Conservation (phyloP, 2,113 vertebrate species). For the Eclectus roratus region DNA sequence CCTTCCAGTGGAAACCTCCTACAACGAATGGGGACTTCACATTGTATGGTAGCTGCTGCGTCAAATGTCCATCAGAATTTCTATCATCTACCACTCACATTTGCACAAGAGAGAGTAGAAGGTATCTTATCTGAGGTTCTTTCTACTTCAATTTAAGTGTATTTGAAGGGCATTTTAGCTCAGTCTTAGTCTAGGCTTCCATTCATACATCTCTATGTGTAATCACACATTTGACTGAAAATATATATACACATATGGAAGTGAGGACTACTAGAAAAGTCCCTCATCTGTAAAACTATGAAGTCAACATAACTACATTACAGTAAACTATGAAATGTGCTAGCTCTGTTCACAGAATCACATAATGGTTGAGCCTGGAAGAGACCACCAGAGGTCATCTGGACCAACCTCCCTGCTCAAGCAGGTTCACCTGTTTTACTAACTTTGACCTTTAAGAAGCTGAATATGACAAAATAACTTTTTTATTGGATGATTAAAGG, state of each 20-base stretch:
- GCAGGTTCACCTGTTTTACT: background rate
- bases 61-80: background rate
- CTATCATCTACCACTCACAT: background rate
- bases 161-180: background rate
- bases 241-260: background rate
- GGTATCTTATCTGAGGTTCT: background rate
- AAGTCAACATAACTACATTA: background rate
- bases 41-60: background rate
- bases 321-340: background rate
- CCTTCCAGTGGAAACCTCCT: background rate
- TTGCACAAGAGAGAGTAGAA: background rate
- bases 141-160: background rate
- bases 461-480: background rate
- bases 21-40: background rate
- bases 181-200: background rate
- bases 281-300: background rate
- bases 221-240: background rate
- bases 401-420: background rate
- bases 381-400: background rate
- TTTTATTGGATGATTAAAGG: background rate
- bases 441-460: background rate
- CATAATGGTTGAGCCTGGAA: background rate
- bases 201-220: background rate
- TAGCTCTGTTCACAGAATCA: background rate
- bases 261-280: background rate